These are phyloP conservation scores for Drosophila seguyi DNA, from an alignment of 1,140 invertebrate species.

Conservation along the genomic window DNA sequence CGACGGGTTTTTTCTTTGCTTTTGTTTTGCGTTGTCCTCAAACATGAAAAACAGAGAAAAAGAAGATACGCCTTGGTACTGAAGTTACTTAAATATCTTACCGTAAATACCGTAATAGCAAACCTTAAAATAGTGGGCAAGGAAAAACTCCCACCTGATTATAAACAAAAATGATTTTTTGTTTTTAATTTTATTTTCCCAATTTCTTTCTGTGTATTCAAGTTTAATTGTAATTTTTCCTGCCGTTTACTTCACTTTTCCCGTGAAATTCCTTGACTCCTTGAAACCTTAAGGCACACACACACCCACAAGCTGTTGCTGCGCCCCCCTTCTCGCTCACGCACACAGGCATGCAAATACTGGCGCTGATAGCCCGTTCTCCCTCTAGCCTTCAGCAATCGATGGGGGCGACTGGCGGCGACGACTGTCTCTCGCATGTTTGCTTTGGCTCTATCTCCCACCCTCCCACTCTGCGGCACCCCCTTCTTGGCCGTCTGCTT, in stretches of 20 bases:
- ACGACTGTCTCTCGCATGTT: slow-evolving; percentile 41
- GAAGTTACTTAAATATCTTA: too few relatives aligned
- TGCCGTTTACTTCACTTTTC: slow-evolving; percentile 33
- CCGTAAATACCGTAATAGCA: too few relatives aligned
- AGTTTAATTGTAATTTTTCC: neutral
- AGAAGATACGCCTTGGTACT: too few relatives aligned
- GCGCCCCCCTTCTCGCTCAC: slow-evolving; percentile 66
- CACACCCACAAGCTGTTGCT: slow-evolving; percentile 71
- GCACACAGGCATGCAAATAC: slow-evolving; percentile 26
- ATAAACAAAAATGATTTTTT: too few relatives aligned
- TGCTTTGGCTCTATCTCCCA: slow-evolving; percentile 40
- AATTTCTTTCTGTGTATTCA: neutral
- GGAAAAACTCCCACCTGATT: too few relatives aligned
- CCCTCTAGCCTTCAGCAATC: slow-evolving; percentile 54
- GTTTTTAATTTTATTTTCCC: too few relatives aligned
- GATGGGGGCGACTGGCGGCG: slow-evolving; percentile 34
- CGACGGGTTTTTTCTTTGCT: slow-evolving; percentile 55
- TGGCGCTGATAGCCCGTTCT: slow-evolving; percentile 33
- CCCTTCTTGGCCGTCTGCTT: slow-evolving; percentile 30
- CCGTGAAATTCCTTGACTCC: slow-evolving; percentile 71
- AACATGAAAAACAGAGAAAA: slow-evolving; percentile 11
- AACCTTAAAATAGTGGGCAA: too few relatives aligned
- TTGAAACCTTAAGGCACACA: slow-evolving; percentile 43
- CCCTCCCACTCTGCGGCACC: slow-evolving; percentile 13
- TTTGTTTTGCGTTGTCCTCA: slow-evolving; percentile 39